Evolutionary conservation across 2,888 invertebrate genomes (phyloP), one percentile per base, ranked within the genome.

Genomic region (Ormyrus labotus): DNA sequence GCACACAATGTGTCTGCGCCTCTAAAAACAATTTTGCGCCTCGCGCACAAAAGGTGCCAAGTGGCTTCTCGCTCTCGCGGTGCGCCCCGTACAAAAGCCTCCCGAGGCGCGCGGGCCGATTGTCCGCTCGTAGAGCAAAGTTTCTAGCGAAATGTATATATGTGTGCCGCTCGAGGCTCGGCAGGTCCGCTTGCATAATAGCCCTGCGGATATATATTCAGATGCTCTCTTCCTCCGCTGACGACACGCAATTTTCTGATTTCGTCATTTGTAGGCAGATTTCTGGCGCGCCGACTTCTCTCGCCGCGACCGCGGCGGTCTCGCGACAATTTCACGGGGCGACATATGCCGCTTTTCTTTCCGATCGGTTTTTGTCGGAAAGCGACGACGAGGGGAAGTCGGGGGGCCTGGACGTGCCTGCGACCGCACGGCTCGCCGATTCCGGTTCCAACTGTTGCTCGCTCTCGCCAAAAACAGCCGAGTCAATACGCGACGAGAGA

Each of bases 381-480:
- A 34, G 2, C 3, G 34, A 34, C 13, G 13, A 2, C 34, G 34
- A 34, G 34, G 34, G 34, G 34, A 34, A 34, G 34, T 34, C 34
- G 34, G 34, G 34, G 2, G 34, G 34, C 34, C 34, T 34, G 34
- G 34, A 45, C 50, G 13, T 34, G 34, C 60, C 60, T 2, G 55
- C 9, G 69, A 69, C 76, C 70, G 47, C 69, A 76, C 8, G 34
- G 34, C 4, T 34, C 4, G 34, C 68, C 60, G 58, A 77, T 77
- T 86, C 84, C 85, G 82, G 84, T 83, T 84, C 83, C 87, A 86
- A 87, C 87, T 86, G 87, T 85, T 85, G 57, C 65, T 57, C 34
- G 13, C 50, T n/a, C 5, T 34, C 34, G 19, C 19, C 19, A 2
- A 34, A 34, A 34, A 4, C 34, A 34, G 34, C 34, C 34, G 34